Evolutionary conservation across 2,113 vertebrate genomes (phyloP).

Genomic region (Chiloscyllium plagiosum): DNA sequence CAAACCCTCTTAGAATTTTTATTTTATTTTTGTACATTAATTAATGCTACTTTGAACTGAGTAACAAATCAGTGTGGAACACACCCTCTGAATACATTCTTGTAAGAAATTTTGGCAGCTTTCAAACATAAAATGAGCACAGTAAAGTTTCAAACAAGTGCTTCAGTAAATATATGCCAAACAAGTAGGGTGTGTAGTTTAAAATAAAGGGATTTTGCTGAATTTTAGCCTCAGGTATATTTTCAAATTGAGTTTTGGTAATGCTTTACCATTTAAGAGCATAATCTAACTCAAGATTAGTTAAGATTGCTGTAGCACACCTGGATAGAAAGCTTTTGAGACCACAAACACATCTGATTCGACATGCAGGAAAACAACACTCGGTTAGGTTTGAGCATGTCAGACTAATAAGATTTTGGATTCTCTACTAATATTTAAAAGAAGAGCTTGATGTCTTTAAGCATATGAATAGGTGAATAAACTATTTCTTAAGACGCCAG

Average conservation of each 20-base stretch:
- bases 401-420: neutral
- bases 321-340: neutral
- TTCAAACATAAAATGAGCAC: constrained; percentile 4
- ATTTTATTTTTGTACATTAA: neutral
- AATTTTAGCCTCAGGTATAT: constrained; percentile 13
- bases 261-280: neutral
- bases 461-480: neutral
- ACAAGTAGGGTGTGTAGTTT: constrained; percentile 16
- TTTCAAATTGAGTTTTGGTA: constrained; percentile 25
- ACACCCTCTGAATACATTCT: neutral
- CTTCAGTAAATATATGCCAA: constrained; percentile 4
- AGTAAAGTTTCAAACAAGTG: neutral
- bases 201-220: neutral
- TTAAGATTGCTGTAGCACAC: constrained; percentile 3
- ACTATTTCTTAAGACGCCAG: neutral
- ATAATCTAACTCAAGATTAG: constrained; percentile 3
- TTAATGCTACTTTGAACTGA: neutral
- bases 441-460: neutral
- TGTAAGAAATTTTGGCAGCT: constrained; percentile 7
- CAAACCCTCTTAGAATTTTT: neutral
- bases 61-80: neutral
- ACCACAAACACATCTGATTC: neutral
- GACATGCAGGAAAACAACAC: neutral
- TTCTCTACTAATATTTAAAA: neutral
- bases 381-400: neutral